These are phyloP conservation scores for Antigone vipio DNA, from an alignment of 2,113 vertebrate species.

Conservation along the genomic window DNA sequence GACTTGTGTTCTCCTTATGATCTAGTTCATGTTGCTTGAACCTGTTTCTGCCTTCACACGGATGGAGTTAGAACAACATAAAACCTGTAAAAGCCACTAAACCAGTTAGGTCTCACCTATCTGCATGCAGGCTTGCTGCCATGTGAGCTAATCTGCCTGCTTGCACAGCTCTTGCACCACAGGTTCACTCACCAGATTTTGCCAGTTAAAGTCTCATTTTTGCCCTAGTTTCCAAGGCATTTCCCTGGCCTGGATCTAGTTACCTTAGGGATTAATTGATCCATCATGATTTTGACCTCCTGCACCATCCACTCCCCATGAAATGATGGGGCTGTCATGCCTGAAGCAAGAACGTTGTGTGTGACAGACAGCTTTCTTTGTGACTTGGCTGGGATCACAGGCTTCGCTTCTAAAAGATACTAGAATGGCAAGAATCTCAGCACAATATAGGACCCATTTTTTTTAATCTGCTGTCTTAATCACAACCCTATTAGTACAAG, in stretches of 20 bases:
- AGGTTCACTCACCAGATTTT: neutral
- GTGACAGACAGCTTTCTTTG: conserved; percentile 65
- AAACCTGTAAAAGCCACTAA: neutral
- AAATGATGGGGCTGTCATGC: conserved; percentile 61
- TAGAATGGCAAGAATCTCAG: conserved; percentile 49
- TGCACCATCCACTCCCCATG: conserved; percentile 51
- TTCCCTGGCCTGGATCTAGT: conserved; percentile 28
- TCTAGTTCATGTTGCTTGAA: neutral
- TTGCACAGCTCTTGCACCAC: neutral
- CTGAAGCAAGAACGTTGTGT: conserved; percentile 39
- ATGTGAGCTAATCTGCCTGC: neutral
- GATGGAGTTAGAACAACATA: neutral
- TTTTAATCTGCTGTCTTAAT: conserved; percentile 54
- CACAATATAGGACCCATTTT: conserved; percentile 52
- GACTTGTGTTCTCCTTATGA: neutral
- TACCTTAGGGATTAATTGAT: conserved; percentile 68
- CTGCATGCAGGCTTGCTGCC: neutral
- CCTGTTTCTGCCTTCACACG: neutral
- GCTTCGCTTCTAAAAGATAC: conserved; percentile 28
- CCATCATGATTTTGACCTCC: conserved; percentile 63
- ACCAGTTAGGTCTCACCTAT: neutral
- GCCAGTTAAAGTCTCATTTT: neutral
- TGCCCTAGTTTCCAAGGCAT: conserved; percentile 1
- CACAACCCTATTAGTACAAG: conserved; percentile 33
- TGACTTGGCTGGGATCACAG: conserved; percentile 50